Conservation (phyloP, 1,140 invertebrate genomes). For the Drosophila truncata region DNA sequence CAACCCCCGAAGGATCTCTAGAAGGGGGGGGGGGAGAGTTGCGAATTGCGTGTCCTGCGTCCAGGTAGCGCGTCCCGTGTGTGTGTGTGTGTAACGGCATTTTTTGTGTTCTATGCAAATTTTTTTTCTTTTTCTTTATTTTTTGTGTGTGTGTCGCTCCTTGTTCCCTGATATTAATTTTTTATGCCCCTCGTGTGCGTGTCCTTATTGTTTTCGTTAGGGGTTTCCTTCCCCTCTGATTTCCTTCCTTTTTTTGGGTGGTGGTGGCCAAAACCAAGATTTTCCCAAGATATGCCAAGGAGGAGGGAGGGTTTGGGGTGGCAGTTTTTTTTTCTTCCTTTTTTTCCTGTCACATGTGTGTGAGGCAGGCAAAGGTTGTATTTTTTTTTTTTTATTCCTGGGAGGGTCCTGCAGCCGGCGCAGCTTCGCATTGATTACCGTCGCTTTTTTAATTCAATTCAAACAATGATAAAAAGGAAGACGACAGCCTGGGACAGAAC, state of each 20-base stretch:
- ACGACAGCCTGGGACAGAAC: slow-evolving; percentile 26
- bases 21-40: slow-evolving; percentile 5
- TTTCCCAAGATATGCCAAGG: slow-evolving; percentile 82
- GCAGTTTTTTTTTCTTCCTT: slow-evolving; percentile 4
- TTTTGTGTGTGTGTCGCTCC: slow-evolving; percentile 69
- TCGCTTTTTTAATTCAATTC: slow-evolving; percentile 83
- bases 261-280: slow-evolving; percentile 84
- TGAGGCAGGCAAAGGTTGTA: slow-evolving; percentile 64
- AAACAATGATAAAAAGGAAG: slow-evolving; percentile 72
- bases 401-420: slow-evolving; percentile 45
- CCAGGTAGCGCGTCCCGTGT: slow-evolving; percentile 57
- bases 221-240: slow-evolving; percentile 1
- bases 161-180: slow-evolving; percentile 69
- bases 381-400: slow-evolving; percentile 33
- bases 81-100: slow-evolving; percentile 76
- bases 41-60: slow-evolving; percentile 31
- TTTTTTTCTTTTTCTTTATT: slow-evolving; percentile 66
- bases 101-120: slow-evolving; percentile 83
- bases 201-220: slow-evolving; percentile 59
- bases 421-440: slow-evolving; percentile 82
- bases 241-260: slow-evolving; percentile 56
- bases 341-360: slow-evolving; percentile 58
- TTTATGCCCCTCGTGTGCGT: slow-evolving; percentile 78
- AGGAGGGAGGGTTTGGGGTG: slow-evolving; percentile 25
- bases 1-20: slow-evolving; percentile 38